Base-by-base conservation (phyloP, 2,113 vertebrate species). In the Paradoxurus hermaphroditus region DNA sequence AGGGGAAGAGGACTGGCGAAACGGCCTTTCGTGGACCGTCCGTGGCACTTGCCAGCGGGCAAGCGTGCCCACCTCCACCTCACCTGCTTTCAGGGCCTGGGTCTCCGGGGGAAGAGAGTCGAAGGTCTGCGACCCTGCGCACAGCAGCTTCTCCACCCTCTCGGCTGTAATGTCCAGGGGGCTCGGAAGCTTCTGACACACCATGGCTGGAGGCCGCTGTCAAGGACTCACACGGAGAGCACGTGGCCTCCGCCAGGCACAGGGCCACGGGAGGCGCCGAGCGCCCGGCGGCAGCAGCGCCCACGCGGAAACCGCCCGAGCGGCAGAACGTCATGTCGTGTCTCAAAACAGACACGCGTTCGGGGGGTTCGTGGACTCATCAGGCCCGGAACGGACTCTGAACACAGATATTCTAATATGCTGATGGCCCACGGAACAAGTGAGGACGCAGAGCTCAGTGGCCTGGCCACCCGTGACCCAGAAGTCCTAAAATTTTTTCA, bases 111-210 rank as follows among this genome's bases (percentile, higher is more conserved):
- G 99, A 56, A 99, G 98, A 1, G 99, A 99, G 97, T 99, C 99
- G 93, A 99, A 99, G 0, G 98, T 97, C 59, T 99, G 98, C 0
- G 98, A 98, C 84, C 99, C 99, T 1, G 99, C 97, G 68, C 99
- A 99, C 99, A 99, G 99, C 91, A 99, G 98, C 65, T 98, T 99
- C 98, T 99, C 99, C 96, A 99, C 99, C 75, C 99, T 98, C 98
- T 99, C 99, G 0, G 98, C 98, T 0, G 98, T 29, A 34, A 99
- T 99, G 67, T 99, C 99, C 75, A 99, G 97, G 3, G 99, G 99
- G 94, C 99, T 99, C 10, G 99, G 99, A 63, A 99, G 99, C 90
- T 99, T 99, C 95, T 98, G 99, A 96, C 99, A 99, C 86, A 99
- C 99, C 99, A 99, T 99, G 1, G 99, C 99, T 99, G 97, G 89